A percentile compares a stretch with the other conserved stretches of the same genome.
Evolutionary conservation across 2,113 vertebrate genomes (phyloP).

Genomic region (Ptychochromis oligacanthus): DNA sequence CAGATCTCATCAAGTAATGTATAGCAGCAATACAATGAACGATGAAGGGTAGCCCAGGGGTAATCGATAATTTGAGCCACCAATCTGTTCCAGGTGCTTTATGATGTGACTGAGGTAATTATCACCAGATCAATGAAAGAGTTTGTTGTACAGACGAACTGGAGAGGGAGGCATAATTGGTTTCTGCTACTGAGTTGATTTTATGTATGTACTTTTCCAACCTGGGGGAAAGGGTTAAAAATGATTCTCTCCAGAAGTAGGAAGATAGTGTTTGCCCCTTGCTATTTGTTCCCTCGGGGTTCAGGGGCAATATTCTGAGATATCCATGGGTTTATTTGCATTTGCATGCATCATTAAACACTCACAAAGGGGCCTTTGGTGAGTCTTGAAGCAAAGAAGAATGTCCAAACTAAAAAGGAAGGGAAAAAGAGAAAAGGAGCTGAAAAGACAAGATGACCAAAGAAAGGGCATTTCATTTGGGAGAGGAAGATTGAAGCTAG

Average conservation of each 20-base stretch:
- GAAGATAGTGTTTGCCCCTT: conserved; percentile 25
- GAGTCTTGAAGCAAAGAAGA: conserved; percentile 43
- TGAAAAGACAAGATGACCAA: neutral
- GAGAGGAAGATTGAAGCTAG: neutral
- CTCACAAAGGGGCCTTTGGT: conserved; percentile 46
- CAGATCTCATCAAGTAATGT: conserved; percentile 76
- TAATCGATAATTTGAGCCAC: conserved; percentile 80
- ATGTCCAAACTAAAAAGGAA: conserved; percentile 5
- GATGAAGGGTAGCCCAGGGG: conserved; percentile 70
- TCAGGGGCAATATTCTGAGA: conserved; percentile 41
- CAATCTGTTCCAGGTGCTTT: conserved; percentile 82
- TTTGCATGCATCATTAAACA: conserved; percentile 69
- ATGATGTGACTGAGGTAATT: conserved; percentile 83
- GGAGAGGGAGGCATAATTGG: conserved; percentile 71
- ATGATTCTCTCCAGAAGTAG: conserved; percentile 41
- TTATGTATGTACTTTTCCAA: conserved; percentile 71
- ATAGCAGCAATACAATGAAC: conserved; percentile 75
- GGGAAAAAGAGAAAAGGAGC: neutral
- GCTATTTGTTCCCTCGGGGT: conserved; percentile 38
- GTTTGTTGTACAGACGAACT: conserved; percentile 74
- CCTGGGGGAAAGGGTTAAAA: conserved; percentile 36
- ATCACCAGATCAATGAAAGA: conserved; percentile 79
- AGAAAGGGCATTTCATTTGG: conserved; percentile 22
- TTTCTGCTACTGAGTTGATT: conserved; percentile 70
- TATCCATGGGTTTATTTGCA: conserved; percentile 60